Evolutionary conservation across 2,888 invertebrate genomes (phyloP).

Genomic region (Tryphoninae sp.): DNA sequence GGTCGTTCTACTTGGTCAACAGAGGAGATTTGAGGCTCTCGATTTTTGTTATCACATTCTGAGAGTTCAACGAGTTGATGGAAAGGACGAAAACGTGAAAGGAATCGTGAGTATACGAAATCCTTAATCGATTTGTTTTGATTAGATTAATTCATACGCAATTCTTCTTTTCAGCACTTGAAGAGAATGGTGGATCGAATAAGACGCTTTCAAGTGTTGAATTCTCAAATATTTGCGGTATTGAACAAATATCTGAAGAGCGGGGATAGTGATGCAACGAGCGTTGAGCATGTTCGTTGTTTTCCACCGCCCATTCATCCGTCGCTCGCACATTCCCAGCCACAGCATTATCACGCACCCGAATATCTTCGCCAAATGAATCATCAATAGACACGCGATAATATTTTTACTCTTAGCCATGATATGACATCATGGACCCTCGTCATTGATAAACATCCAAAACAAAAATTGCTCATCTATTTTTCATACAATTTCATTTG

Average conservation of each 20-base stretch:
- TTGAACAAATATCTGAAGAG: conserved; percentile 96
- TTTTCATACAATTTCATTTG: conserved; percentile 33
- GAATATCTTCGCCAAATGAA: conserved; percentile 82
- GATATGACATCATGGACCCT: conserved; percentile 6
- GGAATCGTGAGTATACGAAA: conserved; percentile 90
- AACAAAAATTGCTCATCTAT: conserved; percentile 28
- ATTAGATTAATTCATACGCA: conserved; percentile 8
- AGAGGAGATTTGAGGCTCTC: conserved; percentile 96
- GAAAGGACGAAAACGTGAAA: conserved; percentile 96
- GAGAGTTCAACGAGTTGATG: conserved; percentile 96
- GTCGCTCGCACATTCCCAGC: conserved; percentile 85
- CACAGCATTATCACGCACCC: conserved; percentile 83
- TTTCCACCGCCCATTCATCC: conserved; percentile 97
- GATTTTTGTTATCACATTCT: conserved; percentile 99
- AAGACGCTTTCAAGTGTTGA: conserved; percentile 97
- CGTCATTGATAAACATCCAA: conserved; percentile 3
- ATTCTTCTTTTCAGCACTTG: conserved; percentile 86
- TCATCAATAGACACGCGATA: conserved; percentile 73
- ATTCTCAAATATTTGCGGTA: conserved; percentile 98
- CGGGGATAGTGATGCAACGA: conserved; percentile 90
- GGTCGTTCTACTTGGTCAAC: conserved; percentile 96
- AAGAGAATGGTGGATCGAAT: conserved; percentile 99
- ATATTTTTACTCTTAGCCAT: neutral
- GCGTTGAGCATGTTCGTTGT: conserved; percentile 97
- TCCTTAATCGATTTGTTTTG: neutral